Conservation (phyloP, 2,113 vertebrate species). For the Abramis brama region DNA sequence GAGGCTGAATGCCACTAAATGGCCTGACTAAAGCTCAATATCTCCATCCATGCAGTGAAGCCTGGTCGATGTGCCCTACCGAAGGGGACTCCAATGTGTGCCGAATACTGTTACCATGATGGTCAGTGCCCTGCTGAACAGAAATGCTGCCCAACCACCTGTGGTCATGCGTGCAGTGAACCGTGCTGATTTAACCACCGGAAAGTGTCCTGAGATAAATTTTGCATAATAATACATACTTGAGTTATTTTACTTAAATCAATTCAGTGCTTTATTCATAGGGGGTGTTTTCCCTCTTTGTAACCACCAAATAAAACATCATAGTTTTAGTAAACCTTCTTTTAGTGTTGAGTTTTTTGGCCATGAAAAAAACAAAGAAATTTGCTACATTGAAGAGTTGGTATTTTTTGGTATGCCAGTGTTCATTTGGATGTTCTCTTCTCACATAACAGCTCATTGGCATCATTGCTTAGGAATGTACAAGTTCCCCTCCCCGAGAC, state of each 20-base stretch:
- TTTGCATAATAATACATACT: constrained; percentile 3
- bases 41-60: constrained; percentile 67
- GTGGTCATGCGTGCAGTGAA: constrained; percentile 72
- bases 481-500: constrained; percentile 46
- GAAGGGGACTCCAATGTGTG: constrained; percentile 71
- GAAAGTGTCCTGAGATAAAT: not conserved
- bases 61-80: constrained; percentile 67
- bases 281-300: constrained; percentile 8
- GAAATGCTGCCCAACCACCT: constrained; percentile 76
- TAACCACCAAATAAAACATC: constrained; percentile 55
- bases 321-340: constrained; percentile 23
- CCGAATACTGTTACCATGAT: constrained; percentile 75
- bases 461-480: constrained; percentile 64
- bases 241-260: constrained; percentile 5
- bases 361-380: not conserved
- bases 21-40: too few relatives aligned
- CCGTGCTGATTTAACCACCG: constrained; percentile 64
- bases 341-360: not conserved
- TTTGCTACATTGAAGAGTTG: not conserved
- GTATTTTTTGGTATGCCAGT: constrained; percentile 18
- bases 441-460: constrained; percentile 12
- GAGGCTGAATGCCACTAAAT: too few relatives aligned
- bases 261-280: constrained; percentile 3
- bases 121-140: constrained; percentile 71
- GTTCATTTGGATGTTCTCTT: not conserved